Evolutionary conservation across 2,113 vertebrate genomes (phyloP), one percentile per base, ranked within the genome.

Genomic region (Antechinus stuartii): DNA sequence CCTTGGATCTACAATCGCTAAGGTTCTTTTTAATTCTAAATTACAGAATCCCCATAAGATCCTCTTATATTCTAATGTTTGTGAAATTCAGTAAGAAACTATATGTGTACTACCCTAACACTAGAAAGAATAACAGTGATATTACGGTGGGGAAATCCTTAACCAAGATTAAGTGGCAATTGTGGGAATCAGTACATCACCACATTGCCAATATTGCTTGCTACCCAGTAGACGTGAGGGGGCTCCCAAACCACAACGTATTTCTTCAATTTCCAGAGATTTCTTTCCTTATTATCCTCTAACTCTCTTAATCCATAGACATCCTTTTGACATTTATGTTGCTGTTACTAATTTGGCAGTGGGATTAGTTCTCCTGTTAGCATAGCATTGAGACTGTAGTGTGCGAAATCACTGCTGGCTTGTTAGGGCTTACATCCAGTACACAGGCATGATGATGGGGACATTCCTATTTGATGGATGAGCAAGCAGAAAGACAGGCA

Each of bases 381-480:
- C 30, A 89, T 0, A 54, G 10, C 68, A 0, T 2, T 93, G 42
- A 90, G 93, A 46, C 50, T 84, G 4, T 68, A 5, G 42, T 95
- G 26, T 94, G 96, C 90, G 91, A 95, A 94, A 95, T 94, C 7
- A 0, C 50, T 94, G 7, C 24, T 91, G 42, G 89, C 24, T 22
- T 90, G 91, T 55, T 97, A 54, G 96, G 46, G 90, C 11, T 49
- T 0, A 95, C 0, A 42, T 5, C 27, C 54, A 92, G 10, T 8
- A 8, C 12, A 11, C 52, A 61, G 8, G 10, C 57, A 91, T 47
- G 55, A 90, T 27, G 0, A 90, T 27, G 0, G 53, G 92, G 94
- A 96, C 54, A 0, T 0, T 94, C 35, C 53, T 96, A n/a, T 97
- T 94, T 92, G 47, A 42, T 96, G 57, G 10, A 7, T 97, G 76